A percentile compares a stretch with the other conserved stretches of the same genome.
Evolutionary conservation across 1,140 invertebrate species (phyloP).

Genomic region (Bicyclus anynana): DNA sequence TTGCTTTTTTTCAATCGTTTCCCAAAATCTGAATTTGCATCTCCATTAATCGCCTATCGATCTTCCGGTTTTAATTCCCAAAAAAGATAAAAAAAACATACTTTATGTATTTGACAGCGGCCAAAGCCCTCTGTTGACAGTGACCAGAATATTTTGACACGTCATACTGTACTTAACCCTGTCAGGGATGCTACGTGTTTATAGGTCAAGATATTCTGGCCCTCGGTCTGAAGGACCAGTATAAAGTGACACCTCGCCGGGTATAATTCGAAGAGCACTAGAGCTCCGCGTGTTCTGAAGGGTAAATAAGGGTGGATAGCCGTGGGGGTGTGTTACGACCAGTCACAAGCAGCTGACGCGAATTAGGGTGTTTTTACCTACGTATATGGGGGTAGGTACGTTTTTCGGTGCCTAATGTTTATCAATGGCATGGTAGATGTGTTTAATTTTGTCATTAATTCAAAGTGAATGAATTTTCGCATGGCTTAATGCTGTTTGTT

Average conservation of each 20-base stretch:
- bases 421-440: constrained; percentile 30
- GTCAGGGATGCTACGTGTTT: constrained; percentile 19
- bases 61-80: constrained; percentile 38
- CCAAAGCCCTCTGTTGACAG: constrained; percentile 25
- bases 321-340: constrained; percentile 47
- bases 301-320: constrained; percentile 54
- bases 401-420: constrained; percentile 39
- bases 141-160: constrained; percentile 32
- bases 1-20: constrained; percentile 23
- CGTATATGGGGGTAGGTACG: constrained; percentile 47
- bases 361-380: constrained; percentile 73
- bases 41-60: constrained; percentile 49
- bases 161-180: constrained; percentile 19
- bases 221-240: constrained; percentile 29
- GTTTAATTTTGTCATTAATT: constrained; percentile 27
- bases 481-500: background rate
- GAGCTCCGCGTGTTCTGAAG: constrained; percentile 38
- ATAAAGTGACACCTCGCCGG: constrained; percentile 33
- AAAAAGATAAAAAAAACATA: constrained; percentile 49
- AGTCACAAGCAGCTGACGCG: constrained; percentile 73
- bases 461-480: constrained; percentile 12
- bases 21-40: constrained; percentile 26
- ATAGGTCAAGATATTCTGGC: constrained; percentile 41
- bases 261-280: constrained; percentile 19
- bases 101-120: constrained; percentile 68